These are phyloP conservation scores for Apeira syringaria DNA, from an alignment of 2,888 invertebrate species.

Conservation along the genomic window DNA sequence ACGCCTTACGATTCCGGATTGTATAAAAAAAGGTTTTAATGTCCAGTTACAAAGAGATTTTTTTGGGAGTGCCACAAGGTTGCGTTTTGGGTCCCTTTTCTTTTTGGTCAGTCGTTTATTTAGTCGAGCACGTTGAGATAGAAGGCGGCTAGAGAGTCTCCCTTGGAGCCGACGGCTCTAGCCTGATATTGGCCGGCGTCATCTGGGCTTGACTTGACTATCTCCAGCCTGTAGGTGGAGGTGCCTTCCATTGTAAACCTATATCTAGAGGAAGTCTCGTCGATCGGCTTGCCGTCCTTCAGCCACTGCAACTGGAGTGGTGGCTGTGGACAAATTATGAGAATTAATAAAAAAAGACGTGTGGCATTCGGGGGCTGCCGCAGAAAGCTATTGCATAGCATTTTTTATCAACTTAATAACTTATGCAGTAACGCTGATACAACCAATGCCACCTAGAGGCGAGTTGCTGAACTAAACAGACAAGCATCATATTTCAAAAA, in stretches of 20 bases:
- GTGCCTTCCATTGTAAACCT: conserved; percentile 93
- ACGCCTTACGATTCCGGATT: conserved; percentile 68
- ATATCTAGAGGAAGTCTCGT: conserved; percentile 90
- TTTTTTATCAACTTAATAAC: no score
- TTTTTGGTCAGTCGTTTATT: conserved; percentile 51
- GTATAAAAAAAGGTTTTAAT: conserved; percentile 65
- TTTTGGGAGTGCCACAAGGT: conserved; percentile 54
- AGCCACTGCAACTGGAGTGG: conserved; percentile 91
- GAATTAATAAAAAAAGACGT: no score
- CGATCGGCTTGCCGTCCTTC: conserved; percentile 95
- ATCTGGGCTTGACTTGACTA: conserved; percentile 88
- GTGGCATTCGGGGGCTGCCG: no score
- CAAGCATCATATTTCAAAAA: no score
- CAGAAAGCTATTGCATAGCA: no score
- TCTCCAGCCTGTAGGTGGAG: conserved; percentile 90
- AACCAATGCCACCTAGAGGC: no score
- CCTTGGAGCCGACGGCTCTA: conserved; percentile 93
- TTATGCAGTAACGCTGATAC: no score
- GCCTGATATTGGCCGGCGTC: conserved; percentile 96
- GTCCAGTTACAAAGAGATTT: conserved; percentile 43
- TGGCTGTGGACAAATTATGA: conserved; percentile 57
- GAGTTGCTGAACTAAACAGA: no score
- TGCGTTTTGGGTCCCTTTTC: conserved; percentile 44
- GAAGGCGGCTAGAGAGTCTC: conserved; percentile 93
- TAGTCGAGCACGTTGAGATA: conserved; percentile 90